Evolutionary conservation across 2,888 invertebrate genomes (phyloP), one percentile per base, ranked within the genome.

Genomic region (Tinea pellionella): DNA sequence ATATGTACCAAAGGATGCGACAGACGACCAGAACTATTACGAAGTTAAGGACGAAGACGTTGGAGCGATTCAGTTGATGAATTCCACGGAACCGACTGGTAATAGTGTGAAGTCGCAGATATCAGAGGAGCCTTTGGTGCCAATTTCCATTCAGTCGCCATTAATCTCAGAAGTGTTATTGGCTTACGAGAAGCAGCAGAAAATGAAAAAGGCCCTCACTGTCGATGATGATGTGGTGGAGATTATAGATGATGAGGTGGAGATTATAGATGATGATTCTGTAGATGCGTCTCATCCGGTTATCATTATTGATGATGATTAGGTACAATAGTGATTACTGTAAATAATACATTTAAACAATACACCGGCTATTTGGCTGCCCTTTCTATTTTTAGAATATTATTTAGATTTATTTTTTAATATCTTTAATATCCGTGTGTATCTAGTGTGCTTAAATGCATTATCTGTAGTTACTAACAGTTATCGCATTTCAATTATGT

Each of bases 81-180:
- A 24, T 24, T 13, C 42, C 8, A 13, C 8, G 3, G 42, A 2
- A 12, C 42, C 42, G 3, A n/a, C n/a, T n/a, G n/a, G n/a, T n/a
- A 43, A 12, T n/a, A 47, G 16, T 15, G 3, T 12, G 9, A 37
- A 2, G 1, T 37, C 37, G 9, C 37, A 37, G n/a, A 37, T 37
- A n/a, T 9, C 37, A 2, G 37, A 2, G 24, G 24, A 53, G 12
- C 24, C n/a, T 2, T 9, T 53, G 57, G 29, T 37, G 37, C 76
- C 76, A 47, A 65, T 71, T 51, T 74, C 77, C 69, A 75, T 73
- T 0, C 78, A 80, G 55, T 77, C 83, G 1, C 84, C 85, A 0
- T 78, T 86, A 2, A 86, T 86, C 67, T 87, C 85, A 0, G 84
- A 84, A 60, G 85, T 87, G 2, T 67, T 85, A 9, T 86, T 86